A percentile compares a stretch with the other conserved stretches of the same genome.
These are phyloP conservation scores for Chionis minor DNA, from an alignment of 2,113 vertebrate species.

Conservation along the genomic window DNA sequence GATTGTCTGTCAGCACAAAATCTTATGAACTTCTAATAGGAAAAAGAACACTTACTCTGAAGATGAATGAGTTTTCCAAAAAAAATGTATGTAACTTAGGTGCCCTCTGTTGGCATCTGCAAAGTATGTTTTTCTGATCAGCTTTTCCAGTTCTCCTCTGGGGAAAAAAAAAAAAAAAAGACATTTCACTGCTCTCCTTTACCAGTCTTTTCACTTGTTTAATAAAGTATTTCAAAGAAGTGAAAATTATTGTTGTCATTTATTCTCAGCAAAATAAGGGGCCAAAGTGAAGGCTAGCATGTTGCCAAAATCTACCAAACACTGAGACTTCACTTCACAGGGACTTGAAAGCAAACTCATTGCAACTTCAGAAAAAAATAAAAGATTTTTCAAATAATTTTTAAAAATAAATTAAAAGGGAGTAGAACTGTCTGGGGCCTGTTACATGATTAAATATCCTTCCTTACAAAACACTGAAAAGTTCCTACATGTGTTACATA, in stretches of 20 bases:
- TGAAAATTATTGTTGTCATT: neutral
- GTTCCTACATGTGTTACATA: neutral
- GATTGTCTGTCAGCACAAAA: neutral
- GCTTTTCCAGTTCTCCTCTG: neutral
- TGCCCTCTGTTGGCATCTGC: slow-evolving; percentile 40
- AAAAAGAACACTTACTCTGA: neutral
- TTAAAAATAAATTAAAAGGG: neutral
- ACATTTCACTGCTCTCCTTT: neutral
- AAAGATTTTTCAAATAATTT: neutral
- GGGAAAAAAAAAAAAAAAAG: no score
- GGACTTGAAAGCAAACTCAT: neutral
- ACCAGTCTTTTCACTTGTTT: neutral
- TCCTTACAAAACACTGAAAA: neutral
- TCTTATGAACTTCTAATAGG: neutral
- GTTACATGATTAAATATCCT: neutral
- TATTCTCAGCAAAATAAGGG: neutral
- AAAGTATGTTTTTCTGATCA: neutral
- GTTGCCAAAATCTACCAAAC: neutral
- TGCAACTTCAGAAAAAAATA: neutral
- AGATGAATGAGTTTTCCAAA: neutral
- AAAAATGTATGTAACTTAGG: neutral
- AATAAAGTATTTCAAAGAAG: neutral
- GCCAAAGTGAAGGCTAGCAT: neutral
- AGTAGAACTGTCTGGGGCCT: neutral
- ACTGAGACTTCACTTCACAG: neutral